Percentiles rank a stretch among this genome's conserved stretches.
Evolutionary conservation across 1,140 invertebrate species (phyloP).

Genomic region (Cherax quadricarinatus): DNA sequence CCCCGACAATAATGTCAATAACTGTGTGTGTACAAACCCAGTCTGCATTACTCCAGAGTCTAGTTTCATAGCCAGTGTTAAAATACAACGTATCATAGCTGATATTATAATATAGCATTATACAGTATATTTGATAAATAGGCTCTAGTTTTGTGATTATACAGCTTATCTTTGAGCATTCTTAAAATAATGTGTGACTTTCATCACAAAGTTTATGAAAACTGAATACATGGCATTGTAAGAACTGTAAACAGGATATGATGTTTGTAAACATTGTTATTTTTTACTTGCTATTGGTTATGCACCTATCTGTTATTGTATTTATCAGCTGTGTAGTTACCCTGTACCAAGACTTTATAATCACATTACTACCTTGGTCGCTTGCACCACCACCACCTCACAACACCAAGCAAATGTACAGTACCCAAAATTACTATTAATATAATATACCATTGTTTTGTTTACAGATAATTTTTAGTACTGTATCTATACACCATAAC

Average conservation of each 20-base stretch:
- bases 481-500: conserved; percentile 18
- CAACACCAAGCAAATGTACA: background rate
- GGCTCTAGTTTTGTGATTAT: conserved; percentile 69
- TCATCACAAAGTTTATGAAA: conserved; percentile 20
- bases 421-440: background rate
- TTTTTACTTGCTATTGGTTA: conserved; percentile 61
- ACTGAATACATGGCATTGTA: conserved; percentile 30
- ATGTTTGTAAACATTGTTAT: conserved; percentile 63
- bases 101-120: conserved; percentile 68
- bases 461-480: conserved; percentile 18
- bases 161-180: conserved; percentile 64
- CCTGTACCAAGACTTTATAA: conserved; percentile 46
- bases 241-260: conserved; percentile 30
- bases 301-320: conserved; percentile 48
- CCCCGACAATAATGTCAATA: conserved; percentile 70
- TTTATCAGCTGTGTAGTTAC: conserved; percentile 33
- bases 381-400: conserved; percentile 31
- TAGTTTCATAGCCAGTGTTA: conserved; percentile 70
- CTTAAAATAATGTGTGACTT: conserved; percentile 57
- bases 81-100: conserved; percentile 58
- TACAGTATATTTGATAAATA: conserved; percentile 71
- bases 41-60: conserved; percentile 65
- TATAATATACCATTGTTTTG: background rate
- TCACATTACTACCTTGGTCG: conserved; percentile 54
- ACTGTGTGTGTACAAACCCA: conserved; percentile 68